Evolutionary conservation across 2,113 vertebrate genomes (phyloP), one percentile per base, ranked within the genome.

Genomic region (Tachysurus vachellii): DNA sequence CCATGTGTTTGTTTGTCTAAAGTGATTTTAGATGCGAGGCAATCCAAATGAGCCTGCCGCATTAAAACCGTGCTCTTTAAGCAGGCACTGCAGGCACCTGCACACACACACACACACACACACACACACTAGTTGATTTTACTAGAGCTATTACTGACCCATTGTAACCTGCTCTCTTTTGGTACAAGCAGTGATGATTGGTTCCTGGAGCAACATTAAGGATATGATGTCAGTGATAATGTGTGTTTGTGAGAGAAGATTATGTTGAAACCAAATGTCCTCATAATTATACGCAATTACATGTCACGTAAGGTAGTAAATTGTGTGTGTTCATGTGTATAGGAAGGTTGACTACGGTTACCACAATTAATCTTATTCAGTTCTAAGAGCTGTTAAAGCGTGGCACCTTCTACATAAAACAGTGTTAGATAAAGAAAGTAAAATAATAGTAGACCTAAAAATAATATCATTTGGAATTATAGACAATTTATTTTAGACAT

Each of bases 1-100:
- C 83, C 86, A 68, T 89, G 88, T 90, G 86, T 85, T 88, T 90
- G 84, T 86, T 90, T 88, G 88, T 86, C 80, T 80, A 54, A 88
- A 88, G 76, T 86, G 87, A 86, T 86, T 88, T 86, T 80, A 88
- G 80, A 88, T 86, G 80, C 8, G 56, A 88, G 44, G 82, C 86
- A 59, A 85, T 89, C 57, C 62, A 88, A 83, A 89, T 88, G 54
- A 88, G 68, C 62, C 31, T n/a, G 53, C 26, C 6, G 59, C 31
- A 73, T 83, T 80, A 81, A 71, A 75, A 59, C 84, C 19, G 44
- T 85, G 31, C 14, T 85, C 79, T 28, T 61, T 44, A 66, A 61
- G 23, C n/a, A 80, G 77, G 31, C 56, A 59, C 54, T 42, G 68
- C 77, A 75, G 81, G 71, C 88, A 84, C 56, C 80, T 68, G 21